Conservation (phyloP, 2,888 invertebrate genomes). For the Merodon equestris region DNA sequence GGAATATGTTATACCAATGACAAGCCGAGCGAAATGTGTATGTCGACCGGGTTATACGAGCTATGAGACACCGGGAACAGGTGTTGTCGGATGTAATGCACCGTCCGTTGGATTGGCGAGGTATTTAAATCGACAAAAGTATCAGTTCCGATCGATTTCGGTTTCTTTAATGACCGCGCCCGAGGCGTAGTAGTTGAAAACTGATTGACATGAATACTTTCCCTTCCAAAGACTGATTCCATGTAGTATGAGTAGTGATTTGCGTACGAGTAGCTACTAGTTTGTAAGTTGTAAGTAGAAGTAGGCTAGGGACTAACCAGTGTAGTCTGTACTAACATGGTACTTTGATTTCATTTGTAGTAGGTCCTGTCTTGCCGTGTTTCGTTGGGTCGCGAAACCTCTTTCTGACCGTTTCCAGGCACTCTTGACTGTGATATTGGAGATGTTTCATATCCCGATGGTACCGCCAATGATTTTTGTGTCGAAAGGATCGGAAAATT, state of each 20-base stretch:
- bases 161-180: conserved; percentile 52
- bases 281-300: conserved; percentile 20
- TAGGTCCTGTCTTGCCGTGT: too few species aligned
- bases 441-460: too few species aligned
- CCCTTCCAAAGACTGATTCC: conserved; percentile 64
- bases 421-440: too few species aligned
- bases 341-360: too few species aligned
- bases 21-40: conserved; percentile 82
- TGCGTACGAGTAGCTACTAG: too few species aligned
- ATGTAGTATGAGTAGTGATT: conserved; percentile 37
- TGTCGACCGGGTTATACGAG: conserved; percentile 84
- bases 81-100: conserved; percentile 81
- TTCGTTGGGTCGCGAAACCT: too few species aligned
- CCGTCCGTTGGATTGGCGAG: conserved; percentile 83
- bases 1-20: conserved; percentile 50
- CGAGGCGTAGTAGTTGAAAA: conserved; percentile 49
- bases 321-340: too few species aligned
- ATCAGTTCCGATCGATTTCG: conserved; percentile 69
- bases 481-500: too few species aligned
- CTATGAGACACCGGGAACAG: conserved; percentile 72
- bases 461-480: too few species aligned
- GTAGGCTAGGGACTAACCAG: conserved; percentile 2
- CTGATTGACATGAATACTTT: conserved; percentile 44
- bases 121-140: conserved; percentile 81
- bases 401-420: too few species aligned